These are phyloP conservation scores for Hyperopisus bebe DNA, from an alignment of 2,113 vertebrate species.

Conservation along the genomic window DNA sequence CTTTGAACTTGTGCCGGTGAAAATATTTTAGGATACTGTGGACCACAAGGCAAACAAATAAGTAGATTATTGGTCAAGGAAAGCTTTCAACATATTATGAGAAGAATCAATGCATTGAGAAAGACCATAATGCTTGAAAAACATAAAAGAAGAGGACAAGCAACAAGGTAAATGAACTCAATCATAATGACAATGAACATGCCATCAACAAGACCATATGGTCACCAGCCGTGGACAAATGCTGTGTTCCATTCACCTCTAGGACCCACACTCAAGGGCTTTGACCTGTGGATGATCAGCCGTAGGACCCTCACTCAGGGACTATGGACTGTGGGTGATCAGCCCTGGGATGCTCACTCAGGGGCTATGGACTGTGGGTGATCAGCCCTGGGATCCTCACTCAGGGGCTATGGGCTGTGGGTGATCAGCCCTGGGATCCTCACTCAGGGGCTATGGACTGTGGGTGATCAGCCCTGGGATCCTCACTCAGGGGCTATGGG, in stretches of 20 bases:
- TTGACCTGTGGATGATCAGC: no score
- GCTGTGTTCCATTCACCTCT: neutral
- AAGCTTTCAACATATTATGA: neutral
- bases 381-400: no score
- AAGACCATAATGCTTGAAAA: neutral
- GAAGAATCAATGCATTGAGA: neutral
- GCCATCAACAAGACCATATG: neutral
- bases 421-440: neutral
- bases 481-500: no score
- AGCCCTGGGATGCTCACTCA: neutral
- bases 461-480: no score
- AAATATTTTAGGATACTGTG: neutral
- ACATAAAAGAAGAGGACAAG: neutral
- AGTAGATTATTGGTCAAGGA: neutral
- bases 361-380: neutral
- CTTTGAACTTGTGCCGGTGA: neutral
- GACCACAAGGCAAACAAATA: neutral
- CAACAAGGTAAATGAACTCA: neutral
- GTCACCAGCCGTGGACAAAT: neutral
- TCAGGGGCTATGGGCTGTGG: neutral
- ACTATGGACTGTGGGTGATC: no score
- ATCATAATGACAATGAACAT: neutral
- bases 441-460: neutral
- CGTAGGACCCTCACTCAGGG: no score
- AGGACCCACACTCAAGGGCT: neutral